Evolutionary conservation across 2,113 vertebrate species (phyloP).

Genomic region (Xiphorhynchus elegans): DNA sequence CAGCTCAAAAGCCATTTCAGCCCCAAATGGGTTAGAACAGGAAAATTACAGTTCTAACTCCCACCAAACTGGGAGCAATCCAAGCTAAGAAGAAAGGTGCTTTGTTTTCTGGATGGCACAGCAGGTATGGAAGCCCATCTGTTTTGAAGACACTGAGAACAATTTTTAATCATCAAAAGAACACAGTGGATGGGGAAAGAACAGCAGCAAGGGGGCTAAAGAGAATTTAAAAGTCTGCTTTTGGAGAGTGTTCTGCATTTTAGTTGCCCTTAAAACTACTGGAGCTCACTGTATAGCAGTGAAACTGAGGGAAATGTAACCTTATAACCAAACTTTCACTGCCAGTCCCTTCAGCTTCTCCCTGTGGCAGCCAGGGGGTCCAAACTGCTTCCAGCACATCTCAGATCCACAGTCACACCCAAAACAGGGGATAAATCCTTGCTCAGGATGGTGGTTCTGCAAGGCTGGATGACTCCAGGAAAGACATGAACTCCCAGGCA

Average conservation of each 20-base stretch:
- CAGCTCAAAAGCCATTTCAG: not conserved
- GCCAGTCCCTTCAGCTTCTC: not conserved
- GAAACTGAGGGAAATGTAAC: not conserved
- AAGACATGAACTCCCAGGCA: not conserved
- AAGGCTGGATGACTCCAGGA: not conserved
- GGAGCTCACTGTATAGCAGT: accelerated
- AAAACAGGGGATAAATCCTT: not conserved
- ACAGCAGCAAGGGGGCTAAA: not conserved
- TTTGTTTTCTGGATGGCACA: not conserved
- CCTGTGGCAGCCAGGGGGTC: not conserved
- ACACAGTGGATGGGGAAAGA: not conserved
- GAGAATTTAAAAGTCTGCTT: not conserved
- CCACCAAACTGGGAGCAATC: not conserved
- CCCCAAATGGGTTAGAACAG: not conserved
- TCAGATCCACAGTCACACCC: not conserved
- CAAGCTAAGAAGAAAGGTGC: not conserved
- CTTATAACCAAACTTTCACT: not conserved
- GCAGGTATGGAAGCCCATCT: not conserved
- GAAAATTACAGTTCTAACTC: not conserved
- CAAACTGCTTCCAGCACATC: not conserved
- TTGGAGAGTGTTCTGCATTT: not conserved
- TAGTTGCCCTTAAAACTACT: not conserved
- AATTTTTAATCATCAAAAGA: not conserved
- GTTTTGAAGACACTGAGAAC: not conserved
- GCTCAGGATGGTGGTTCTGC: not conserved